Conservation (phyloP, 2,888 invertebrate species). For the Disparrhopalites patrizii region DNA sequence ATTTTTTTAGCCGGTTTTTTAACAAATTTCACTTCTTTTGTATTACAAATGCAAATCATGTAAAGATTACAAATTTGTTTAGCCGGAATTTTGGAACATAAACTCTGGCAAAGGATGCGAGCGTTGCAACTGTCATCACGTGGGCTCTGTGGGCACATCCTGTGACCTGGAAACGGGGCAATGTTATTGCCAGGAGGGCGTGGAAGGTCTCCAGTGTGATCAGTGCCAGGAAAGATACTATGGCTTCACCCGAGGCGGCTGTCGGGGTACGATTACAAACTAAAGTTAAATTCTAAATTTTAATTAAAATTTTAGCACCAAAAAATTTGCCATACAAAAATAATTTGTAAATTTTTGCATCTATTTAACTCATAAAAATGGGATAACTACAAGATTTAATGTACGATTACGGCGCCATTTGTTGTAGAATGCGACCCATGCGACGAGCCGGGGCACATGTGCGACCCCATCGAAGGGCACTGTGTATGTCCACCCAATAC, state of each 20-base stretch:
- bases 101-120: not conserved
- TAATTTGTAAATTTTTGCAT: too few species aligned
- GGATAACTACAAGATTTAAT: not conserved
- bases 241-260: slow-evolving; percentile 31
- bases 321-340: too few species aligned
- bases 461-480: slow-evolving; percentile 81
- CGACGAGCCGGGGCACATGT: slow-evolving; percentile 76
- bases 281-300: too few species aligned
- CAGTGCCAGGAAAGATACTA: slow-evolving; percentile 72
- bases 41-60: too few species aligned
- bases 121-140: slow-evolving; percentile 70
- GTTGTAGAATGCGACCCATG: slow-evolving; percentile 69
- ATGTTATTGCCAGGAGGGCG: slow-evolving; percentile 69
- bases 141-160: slow-evolving; percentile 65
- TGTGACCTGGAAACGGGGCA: slow-evolving; percentile 76
- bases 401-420: not conserved
- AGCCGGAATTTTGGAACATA: not conserved
- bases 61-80: too few species aligned
- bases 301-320: too few species aligned
- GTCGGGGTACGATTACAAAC: not conserved
- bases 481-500: slow-evolving; percentile 74
- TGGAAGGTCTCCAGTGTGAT: slow-evolving; percentile 69
- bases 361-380: too few species aligned
- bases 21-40: slow-evolving; percentile 4
- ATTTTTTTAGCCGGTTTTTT: too few species aligned